These are phyloP conservation scores for Python bivittatus DNA, from an alignment of 2,113 vertebrate species.

Conservation along the genomic window DNA sequence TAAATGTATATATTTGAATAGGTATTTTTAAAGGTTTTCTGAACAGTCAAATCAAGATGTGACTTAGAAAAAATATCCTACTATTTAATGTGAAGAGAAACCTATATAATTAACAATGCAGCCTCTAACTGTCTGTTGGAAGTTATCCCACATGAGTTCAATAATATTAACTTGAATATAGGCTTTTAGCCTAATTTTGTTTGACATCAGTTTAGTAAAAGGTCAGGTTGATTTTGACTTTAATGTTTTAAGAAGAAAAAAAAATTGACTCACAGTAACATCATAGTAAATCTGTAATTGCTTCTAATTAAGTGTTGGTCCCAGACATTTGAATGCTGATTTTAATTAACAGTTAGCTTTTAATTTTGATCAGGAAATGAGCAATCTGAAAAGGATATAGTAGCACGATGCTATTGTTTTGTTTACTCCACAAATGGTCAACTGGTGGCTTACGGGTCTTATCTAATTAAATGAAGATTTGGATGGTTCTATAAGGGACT, in stretches of 20 bases:
- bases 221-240: background rate
- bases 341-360: background rate
- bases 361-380: background rate
- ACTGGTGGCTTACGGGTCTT: background rate
- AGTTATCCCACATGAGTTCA: background rate
- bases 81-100: background rate
- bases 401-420: background rate
- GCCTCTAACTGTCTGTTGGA: background rate
- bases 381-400: background rate
- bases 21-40: background rate
- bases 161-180: background rate
- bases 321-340: background rate
- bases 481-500: no score
- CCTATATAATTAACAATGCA: background rate
- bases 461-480: background rate
- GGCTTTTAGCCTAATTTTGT: background rate
- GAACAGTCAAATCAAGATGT: background rate
- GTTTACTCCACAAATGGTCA: background rate
- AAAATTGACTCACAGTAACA: background rate
- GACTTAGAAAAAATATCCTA: background rate
- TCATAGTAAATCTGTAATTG: background rate
- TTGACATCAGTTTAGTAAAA: background rate
- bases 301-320: background rate
- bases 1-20: background rate
- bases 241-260: background rate